Evolutionary conservation across 2,113 vertebrate genomes (phyloP), one percentile per base, ranked within the genome.

Genomic region (Tachysurus vachellii): DNA sequence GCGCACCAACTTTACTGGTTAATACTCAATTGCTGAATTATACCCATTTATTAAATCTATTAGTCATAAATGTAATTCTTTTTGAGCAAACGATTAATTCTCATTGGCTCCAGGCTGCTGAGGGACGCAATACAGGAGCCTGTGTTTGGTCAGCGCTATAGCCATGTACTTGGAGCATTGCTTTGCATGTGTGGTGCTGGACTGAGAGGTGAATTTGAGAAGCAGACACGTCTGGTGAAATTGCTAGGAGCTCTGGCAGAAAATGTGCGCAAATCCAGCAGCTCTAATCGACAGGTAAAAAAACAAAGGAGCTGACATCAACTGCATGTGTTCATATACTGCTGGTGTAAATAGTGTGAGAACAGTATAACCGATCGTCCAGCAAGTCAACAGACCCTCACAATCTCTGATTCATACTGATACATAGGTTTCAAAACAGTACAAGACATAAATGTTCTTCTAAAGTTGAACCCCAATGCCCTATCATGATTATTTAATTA

Each of bases 1-100:
- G 97, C 98, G 0, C 97, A 99, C 91, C 96, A 95, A 90, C 95
- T 99, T 36, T 99, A 97, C 92, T 99, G 98, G 98, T 99, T 93
- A 96, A 96, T 88, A 14, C 57, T 85, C 13, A 23, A 16, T 47
- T 36, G 10, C 64, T 57, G 47, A 14, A 5, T 66, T 19, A 54
- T 7, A n/a, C 47, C 4, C 14, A 14, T 28, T 42, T 36, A 36
- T 36, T 36, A 36, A 36, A 36, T 36, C 36, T 36, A 36, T 36
- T 36, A 36, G 1, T 36, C 36, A 36, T 36, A 1, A 36, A 36
- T 36, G 36, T 36, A 36, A 36, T 36, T 36, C 28, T 4, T 42
- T n/a, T 11, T 36, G 42, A 44, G n/a, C n/a, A 28, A 56, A 26
- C 26, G 76, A n/a, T 10, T 73, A 28, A 31, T 62, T 47, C 0